Conservation (phyloP, 2,888 invertebrate species). For the Cepaea hortensis region DNA sequence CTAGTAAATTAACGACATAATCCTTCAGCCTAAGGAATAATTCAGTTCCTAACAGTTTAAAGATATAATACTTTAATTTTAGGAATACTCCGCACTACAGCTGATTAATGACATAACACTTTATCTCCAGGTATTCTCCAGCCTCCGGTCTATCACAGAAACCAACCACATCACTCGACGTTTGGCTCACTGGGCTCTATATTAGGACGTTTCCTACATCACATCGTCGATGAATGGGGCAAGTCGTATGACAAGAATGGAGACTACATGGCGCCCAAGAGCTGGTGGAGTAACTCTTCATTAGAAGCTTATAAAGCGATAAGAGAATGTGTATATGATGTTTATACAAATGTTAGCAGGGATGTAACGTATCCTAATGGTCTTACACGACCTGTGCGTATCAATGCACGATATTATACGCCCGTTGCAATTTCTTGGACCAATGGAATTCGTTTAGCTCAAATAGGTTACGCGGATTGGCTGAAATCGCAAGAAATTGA, state of each 20-base stretch:
- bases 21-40: no score
- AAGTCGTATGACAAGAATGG: slow-evolving; percentile 62
- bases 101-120: neutral
- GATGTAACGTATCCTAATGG: slow-evolving; percentile 14
- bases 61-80: no score
- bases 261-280: slow-evolving; percentile 45
- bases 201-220: slow-evolving; percentile 64
- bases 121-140: slow-evolving; percentile 63
- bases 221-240: slow-evolving; percentile 68
- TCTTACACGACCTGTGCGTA: neutral
- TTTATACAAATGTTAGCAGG: slow-evolving; percentile 46
- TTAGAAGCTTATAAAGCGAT: slow-evolving; percentile 56
- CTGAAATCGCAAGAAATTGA: slow-evolving; percentile 57
- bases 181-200: slow-evolving; percentile 70
- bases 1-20: no score
- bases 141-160: slow-evolving; percentile 68
- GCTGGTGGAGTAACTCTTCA: slow-evolving; percentile 70
- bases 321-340: slow-evolving; percentile 60
- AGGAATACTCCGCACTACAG: no score
- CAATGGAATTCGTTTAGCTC: slow-evolving; percentile 47
- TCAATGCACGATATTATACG: slow-evolving; percentile 21
- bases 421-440: slow-evolving; percentile 46
- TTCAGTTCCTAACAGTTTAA: no score
- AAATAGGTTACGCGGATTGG: slow-evolving; percentile 67
- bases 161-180: slow-evolving; percentile 66